Evolutionary conservation across 2,888 invertebrate genomes (phyloP), one percentile per base, ranked within the genome.

Genomic region (Eupithecia subfuscata): DNA sequence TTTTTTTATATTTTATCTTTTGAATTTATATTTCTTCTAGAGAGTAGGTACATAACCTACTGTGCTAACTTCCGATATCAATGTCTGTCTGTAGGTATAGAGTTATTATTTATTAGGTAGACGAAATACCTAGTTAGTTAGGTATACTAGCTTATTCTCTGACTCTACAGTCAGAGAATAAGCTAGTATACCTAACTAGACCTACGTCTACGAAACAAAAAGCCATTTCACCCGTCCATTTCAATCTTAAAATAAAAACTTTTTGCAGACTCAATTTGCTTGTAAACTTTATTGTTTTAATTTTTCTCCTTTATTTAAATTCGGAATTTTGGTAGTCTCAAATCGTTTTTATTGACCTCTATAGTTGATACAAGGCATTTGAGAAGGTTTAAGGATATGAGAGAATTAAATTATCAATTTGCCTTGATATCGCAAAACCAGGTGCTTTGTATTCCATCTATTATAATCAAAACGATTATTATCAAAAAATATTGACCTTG

Each of bases 341-440:
- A 25, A 71, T 64, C 70, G 73, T 73, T 64, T 45, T 48, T 56
- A 45, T 74, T 56, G 48, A 56, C 74, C 75, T 65, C 70, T 45
- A 71, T 70, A 70, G 45, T 72, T 65, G 60, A 60, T 74, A 65
- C 30, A 75, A 75, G 71, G 74, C 43, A 65, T 16, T 40, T 40
- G 22, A 30, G 63, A 75, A 74, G 74, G 74, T 70, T 76, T 74
- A 79, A 76, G 79, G 75, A 77, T 78, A 77, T 74, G 16, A 25
- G 56, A 70, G 43, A 45, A 43, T 68, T 73, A 34, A 25, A 69
- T 65, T 71, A 67, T 67, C 40, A 25, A 76, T 65, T 56, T 63
- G 65, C 45, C 37, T 71, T 65, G 64, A 73, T 72, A 40, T 63
- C 63, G 69, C 37, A 12, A 37, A 68, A 22, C 18, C 6, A 64